Conservation (phyloP, 2,888 invertebrate genomes). For the Drosophila mimica region DNA sequence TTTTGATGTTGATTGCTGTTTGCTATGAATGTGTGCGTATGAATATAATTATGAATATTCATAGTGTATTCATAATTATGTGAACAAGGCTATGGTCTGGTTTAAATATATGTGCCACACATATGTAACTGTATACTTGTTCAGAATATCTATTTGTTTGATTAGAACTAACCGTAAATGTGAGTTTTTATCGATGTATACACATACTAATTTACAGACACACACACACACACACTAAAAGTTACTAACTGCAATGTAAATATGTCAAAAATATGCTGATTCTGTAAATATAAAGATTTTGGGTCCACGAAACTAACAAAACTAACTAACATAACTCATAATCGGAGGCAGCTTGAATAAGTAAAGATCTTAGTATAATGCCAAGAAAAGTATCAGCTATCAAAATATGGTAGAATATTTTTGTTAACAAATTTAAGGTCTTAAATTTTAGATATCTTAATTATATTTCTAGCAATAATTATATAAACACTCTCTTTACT, state of each 20-base stretch:
- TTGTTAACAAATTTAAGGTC: not conserved
- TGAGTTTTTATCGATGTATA: slow-evolving; percentile 65
- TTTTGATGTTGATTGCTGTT: slow-evolving; percentile 60
- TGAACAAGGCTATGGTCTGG: slow-evolving; percentile 11
- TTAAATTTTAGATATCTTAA: not conserved
- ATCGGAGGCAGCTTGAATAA: slow-evolving; percentile 25
- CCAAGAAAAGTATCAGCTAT: not conserved
- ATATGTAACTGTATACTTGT: slow-evolving; percentile 4
- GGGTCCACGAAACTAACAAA: slow-evolving; percentile 20
- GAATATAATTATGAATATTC: slow-evolving; percentile 18
- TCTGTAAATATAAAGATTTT: slow-evolving; percentile 45
- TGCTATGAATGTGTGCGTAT: slow-evolving; percentile 25
- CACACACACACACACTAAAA: not conserved
- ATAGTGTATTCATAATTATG: slow-evolving; percentile 13
- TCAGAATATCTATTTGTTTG: slow-evolving; percentile 30
- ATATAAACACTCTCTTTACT: not conserved
- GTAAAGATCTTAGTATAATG: not conserved
- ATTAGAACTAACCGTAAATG: slow-evolving; percentile 46
- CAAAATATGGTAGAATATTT: not conserved
- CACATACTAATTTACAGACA: slow-evolving; percentile 8
- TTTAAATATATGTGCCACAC: slow-evolving; percentile 12
- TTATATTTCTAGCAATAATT: not conserved
- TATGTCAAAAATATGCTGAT: slow-evolving; percentile 39
- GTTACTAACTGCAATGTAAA: slow-evolving; percentile 31
- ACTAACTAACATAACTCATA: slow-evolving; percentile 1